A percentile compares a stretch with the other conserved stretches of the same genome.
phyloP scores from a whole-genome alignment of 2,797 vertebrate genomes.

The Clarias fuscus region DNA sequence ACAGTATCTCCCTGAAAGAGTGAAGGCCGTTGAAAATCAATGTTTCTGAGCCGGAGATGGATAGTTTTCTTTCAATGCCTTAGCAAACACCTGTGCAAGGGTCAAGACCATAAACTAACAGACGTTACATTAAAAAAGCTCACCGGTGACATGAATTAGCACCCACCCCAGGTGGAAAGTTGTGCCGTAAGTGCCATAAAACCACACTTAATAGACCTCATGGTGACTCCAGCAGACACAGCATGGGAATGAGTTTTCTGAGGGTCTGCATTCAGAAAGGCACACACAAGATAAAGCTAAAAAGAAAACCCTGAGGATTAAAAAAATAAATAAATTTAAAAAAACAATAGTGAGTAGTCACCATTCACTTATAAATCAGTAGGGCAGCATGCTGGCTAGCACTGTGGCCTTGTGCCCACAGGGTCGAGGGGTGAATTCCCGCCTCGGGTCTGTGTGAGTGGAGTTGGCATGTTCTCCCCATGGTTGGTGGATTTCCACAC shows the following conservation, averaged over 20 bases:
- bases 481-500: no score
- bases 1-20: constrained; percentile 32
- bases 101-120: constrained; percentile 29
- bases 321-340: not conserved
- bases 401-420: no score
- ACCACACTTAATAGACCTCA: constrained; percentile 13
- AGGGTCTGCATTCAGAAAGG: constrained; percentile 8
- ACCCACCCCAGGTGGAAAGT: not conserved
- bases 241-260: constrained; percentile 16
- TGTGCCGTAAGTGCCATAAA: not conserved
- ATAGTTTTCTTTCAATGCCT: constrained; percentile 33
- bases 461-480: no score
- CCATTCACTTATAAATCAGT: not conserved
- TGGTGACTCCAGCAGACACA: not conserved
- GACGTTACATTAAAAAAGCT: constrained; percentile 19
- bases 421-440: no score
- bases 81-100: constrained; percentile 32
- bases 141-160: constrained; percentile 23
- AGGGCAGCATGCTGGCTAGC: no score
- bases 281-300: not conserved
- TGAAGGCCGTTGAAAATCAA: constrained; percentile 43
- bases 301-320: not conserved
- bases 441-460: no score
- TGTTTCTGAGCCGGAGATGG: constrained; percentile 35
- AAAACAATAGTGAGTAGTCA: not conserved